Conservation (phyloP, 2,113 vertebrate genomes). For the Bubo scandiacus region DNA sequence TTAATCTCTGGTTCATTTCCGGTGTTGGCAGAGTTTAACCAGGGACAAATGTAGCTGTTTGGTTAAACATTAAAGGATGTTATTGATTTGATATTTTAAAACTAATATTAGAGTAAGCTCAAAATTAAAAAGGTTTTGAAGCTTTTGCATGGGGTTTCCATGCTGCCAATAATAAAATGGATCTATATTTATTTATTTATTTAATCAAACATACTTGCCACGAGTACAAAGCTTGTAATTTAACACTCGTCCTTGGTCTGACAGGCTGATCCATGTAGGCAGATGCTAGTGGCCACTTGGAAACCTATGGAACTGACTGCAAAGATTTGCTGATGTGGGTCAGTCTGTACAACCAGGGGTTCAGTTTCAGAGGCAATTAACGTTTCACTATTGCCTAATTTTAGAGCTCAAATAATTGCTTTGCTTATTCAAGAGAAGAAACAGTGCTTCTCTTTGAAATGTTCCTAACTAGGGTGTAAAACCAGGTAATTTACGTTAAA, state of each 20-base stretch:
- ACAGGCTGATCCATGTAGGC: background rate
- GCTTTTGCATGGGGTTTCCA: background rate
- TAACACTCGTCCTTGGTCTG: background rate
- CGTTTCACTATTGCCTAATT: background rate
- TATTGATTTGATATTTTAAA: background rate
- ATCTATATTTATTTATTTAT: background rate
- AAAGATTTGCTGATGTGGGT: background rate
- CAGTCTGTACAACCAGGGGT: background rate
- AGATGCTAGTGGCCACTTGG: background rate
- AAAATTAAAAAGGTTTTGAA: slow-evolving; percentile 8
- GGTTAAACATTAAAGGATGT: slow-evolving; percentile 26
- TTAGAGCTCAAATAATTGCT: background rate
- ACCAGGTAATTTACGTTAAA: background rate
- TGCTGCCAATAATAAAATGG: background rate
- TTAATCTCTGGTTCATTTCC: slow-evolving; percentile 54
- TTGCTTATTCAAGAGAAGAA: background rate
- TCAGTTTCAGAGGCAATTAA: background rate
- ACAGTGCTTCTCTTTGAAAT: background rate
- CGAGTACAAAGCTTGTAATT: background rate
- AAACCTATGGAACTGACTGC: background rate
- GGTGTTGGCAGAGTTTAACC: slow-evolving; percentile 47
- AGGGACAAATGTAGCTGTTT: slow-evolving; percentile 13
- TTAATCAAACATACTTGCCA: background rate
- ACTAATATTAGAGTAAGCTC: background rate
- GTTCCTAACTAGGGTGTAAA: background rate